Evolutionary conservation across 1,140 invertebrate species (phyloP).

Genomic region (Andrena cerasifolii): DNA sequence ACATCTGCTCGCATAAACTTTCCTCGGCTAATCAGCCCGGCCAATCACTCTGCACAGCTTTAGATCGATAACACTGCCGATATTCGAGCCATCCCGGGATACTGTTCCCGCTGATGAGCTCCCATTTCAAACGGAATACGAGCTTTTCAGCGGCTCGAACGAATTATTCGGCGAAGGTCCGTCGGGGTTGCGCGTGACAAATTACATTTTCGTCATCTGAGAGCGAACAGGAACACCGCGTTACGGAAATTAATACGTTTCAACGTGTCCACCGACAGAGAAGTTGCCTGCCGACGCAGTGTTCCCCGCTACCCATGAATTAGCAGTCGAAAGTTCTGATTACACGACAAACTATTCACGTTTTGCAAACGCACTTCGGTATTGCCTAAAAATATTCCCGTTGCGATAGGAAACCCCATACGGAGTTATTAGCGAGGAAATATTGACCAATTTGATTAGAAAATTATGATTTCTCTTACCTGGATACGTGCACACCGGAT

Average conservation of each 20-base stretch:
- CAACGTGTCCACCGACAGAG: not conserved
- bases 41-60: too few species aligned
- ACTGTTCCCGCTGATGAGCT: constrained; percentile 21
- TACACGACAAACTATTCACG: not conserved
- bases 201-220: constrained; percentile 37
- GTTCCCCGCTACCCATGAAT: not conserved
- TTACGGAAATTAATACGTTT: constrained; percentile 53
- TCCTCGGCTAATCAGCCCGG: not conserved
- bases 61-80: too few species aligned
- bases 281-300: not conserved
- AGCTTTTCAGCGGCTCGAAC: constrained; percentile 31
- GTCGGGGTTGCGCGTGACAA: not conserved
- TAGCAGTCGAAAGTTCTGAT: not conserved
- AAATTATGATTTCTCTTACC: not conserved
- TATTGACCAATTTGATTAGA: too few species aligned
- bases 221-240: not conserved
- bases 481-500: not conserved
- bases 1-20: not conserved
- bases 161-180: constrained; percentile 30
- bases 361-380: too few species aligned
- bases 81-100: not conserved
- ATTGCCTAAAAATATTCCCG: too few species aligned
- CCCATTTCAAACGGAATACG: constrained; percentile 38
- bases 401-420: too few species aligned
- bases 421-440: too few species aligned